Conservation (phyloP, 2,888 invertebrate genomes). For the Pheosia gnoma region DNA sequence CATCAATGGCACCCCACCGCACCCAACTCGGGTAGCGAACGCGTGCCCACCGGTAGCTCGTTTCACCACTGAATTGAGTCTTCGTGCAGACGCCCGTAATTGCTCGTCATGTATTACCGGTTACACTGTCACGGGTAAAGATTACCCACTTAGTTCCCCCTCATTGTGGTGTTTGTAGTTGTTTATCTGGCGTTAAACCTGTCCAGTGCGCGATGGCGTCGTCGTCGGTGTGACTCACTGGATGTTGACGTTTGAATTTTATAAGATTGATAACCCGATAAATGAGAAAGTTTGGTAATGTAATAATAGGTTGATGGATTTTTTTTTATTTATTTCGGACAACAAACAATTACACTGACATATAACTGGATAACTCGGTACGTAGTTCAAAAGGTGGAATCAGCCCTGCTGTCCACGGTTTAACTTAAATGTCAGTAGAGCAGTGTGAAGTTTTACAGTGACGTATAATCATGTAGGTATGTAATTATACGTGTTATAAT, state of each 20-base stretch:
- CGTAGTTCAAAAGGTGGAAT: too few relatives aligned
- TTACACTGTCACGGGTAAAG: conserved; percentile 29
- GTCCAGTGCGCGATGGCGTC: conserved; percentile 24
- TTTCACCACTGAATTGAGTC: conserved; percentile 40
- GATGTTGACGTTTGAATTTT: conserved; percentile 1
- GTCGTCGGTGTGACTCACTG: not conserved
- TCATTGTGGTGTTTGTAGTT: conserved; percentile 41
- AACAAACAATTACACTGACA: too few relatives aligned
- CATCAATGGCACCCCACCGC: conserved; percentile 8
- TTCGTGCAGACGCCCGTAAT: conserved; percentile 47
- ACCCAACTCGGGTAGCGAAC: conserved; percentile 9
- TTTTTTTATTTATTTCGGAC: too few relatives aligned
- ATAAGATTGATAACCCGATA: not conserved
- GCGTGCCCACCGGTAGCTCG: conserved; percentile 24
- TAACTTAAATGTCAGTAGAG: too few relatives aligned
- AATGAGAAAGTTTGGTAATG: not conserved
- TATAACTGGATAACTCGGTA: too few relatives aligned
- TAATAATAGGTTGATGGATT: too few relatives aligned
- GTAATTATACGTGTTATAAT: too few relatives aligned
- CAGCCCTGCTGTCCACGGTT: too few relatives aligned
- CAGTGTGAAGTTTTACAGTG: too few relatives aligned
- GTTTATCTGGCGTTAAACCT: conserved; percentile 50
- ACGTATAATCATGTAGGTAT: too few relatives aligned
- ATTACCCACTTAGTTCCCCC: conserved; percentile 45
- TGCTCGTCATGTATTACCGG: conserved; percentile 43